Evolutionary conservation across 2,797 vertebrate genomes (phyloP), one percentile per base, ranked within the genome.

Genomic region (Ataeniobius toweri): DNA sequence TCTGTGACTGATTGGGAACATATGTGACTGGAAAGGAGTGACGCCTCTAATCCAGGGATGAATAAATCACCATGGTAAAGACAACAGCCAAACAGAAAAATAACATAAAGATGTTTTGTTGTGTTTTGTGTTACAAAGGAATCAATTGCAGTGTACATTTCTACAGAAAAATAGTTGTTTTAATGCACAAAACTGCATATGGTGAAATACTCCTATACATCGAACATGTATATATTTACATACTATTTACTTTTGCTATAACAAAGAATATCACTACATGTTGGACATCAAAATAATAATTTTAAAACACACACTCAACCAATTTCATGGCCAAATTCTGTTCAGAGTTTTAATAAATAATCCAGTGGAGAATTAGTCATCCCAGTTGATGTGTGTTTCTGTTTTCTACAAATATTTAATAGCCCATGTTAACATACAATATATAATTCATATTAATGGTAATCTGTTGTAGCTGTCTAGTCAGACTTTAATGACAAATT

Each of bases 1-100:
- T 16, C 81, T 58, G 82, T 90, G 90, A 92, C 86, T 85, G 85
- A 93, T 90, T 85, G 83, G 73, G 79, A 83, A 80, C 63, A 73
- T 79, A 70, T 81, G 61, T 59, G 63, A 70, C 80, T 91, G 72
- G 83, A 90, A 91, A 89, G 88, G 87, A 76, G 81, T 76, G 90
- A 84, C 81, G 73, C 86, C 76, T 89, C 88, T 63, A 79, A 85
- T 86, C 84, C 80, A 69, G 73, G 75, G 76, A 91, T 75, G 83
- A 83, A 93, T 92, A 89, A 88, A 92, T 92, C 89, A 92, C 83
- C 2, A 18, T 5, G 78, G 81, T 44, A 82, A 82, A 68, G 85
- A 89, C 81, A 83, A 81, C 77, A 83, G 78, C 83, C 77, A 78
- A 77, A 76, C 71, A 39, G 85, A 73, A 80, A 71, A 86, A 73